Base-by-base conservation (phyloP, 2,113 vertebrate species). In the Bombycilla garrulus region DNA sequence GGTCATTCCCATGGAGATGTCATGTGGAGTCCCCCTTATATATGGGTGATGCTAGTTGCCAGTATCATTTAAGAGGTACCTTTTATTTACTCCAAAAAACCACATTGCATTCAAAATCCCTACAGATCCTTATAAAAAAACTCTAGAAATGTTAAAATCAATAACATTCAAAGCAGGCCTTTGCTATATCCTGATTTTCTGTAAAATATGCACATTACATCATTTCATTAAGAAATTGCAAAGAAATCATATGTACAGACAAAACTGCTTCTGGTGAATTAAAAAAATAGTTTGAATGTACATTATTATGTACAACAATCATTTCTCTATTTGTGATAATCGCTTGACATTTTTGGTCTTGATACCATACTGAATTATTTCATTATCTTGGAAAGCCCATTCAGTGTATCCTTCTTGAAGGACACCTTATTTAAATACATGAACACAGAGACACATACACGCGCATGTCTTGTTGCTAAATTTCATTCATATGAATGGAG, bases 71-170 rank as follows among this genome's bases (percentile, higher is more conserved):
- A 92, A 86, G 66, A 86, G 45, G 33, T 66, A 89, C 14, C 35
- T 95, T 96, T 96, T 84, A 94, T 90, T 93, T 83, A 57, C 50
- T 93, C 73, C 94, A 86, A 95, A 90, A 96, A 93, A 83, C 9
- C 26, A 53, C 36, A 73, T 45, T 86, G 35, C 36, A 92, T 94
- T 89, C 81, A 89, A 96, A 97, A 90, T 85, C 64, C 58, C 95
- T 96, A 92, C 78, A 97, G 74, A 90, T 92, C 83, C 81, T 60
- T 82, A 83, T n/a, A 97, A 96, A 95, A 86, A 86, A 96, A 95
- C 87, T 95, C 81, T 90, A 96, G 86, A 95, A 97, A 66, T n/a
- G 20, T 23, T 51, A 90, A 96, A 96, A 97, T 94, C 92, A 86
- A 84, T 97, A 95, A 44, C 64, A 88, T 94, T 94, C 61, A 71